Percentiles rank a stretch among this genome's conserved stretches.
Evolutionary conservation across 2,888 invertebrate genomes (phyloP).

Genomic region (Platerodrilus igneus): DNA sequence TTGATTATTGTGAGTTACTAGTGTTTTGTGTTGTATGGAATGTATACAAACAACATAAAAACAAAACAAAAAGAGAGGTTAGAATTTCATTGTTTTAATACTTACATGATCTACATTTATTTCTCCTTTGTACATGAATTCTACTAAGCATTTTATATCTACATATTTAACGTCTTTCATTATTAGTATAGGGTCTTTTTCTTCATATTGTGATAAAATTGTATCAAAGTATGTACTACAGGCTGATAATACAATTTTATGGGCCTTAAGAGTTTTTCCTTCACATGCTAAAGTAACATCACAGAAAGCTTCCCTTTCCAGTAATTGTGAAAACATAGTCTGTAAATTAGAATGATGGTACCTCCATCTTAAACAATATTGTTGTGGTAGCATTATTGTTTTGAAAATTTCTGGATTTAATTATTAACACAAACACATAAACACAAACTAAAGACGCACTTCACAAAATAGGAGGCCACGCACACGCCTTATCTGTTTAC

Average conservation of each 20-base stretch:
- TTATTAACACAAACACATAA: conserved; percentile 15
- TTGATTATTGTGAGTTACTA: too few species aligned
- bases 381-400: conserved; percentile 71
- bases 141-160: conserved; percentile 83
- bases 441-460: conserved; percentile 19
- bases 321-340: conserved; percentile 81
- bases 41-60: too few species aligned
- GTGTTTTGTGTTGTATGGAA: too few species aligned
- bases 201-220: conserved; percentile 75
- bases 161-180: conserved; percentile 88
- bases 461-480: conserved; percentile 20
- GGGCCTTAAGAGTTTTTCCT: conserved; percentile 71
- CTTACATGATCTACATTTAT: conserved; percentile 91
- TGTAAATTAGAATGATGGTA: conserved; percentile 88
- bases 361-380: conserved; percentile 89
- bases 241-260: conserved; percentile 84
- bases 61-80: conserved; percentile 8
- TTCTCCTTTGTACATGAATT: conserved; percentile 95
- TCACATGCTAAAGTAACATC: conserved; percentile 87
- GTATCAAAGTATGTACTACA: conserved; percentile 90
- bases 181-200: conserved; percentile 76
- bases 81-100: conserved; percentile 37
- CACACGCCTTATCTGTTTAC: conserved; percentile 26
- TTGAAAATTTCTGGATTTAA: too few species aligned
- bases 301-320: conserved; percentile 85